These are phyloP conservation scores for Arion vulgaris DNA, from an alignment of 1,140 invertebrate genomes.

Conservation along the genomic window DNA sequence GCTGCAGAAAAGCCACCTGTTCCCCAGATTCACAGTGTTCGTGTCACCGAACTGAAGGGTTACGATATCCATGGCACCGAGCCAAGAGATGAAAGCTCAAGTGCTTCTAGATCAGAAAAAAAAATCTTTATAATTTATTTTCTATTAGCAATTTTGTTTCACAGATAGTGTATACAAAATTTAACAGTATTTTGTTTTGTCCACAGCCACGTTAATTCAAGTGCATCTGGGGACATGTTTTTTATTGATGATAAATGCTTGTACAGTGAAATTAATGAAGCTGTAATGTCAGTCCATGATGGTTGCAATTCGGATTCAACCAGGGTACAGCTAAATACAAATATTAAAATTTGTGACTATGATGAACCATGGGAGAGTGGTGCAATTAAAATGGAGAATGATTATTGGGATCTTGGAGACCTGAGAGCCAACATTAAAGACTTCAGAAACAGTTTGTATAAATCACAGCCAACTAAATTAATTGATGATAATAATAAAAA, in stretches of 20 bases:
- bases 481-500: background rate
- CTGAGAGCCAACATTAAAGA: background rate
- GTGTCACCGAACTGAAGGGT: too few relatives aligned
- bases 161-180: too few relatives aligned
- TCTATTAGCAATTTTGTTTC: too few relatives aligned
- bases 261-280: background rate
- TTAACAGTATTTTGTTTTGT: too few relatives aligned
- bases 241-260: background rate
- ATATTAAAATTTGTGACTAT: background rate
- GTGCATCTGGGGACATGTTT: background rate
- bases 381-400: background rate
- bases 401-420: background rate
- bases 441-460: background rate
- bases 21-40: too few relatives aligned
- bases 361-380: background rate
- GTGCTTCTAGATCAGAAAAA: too few relatives aligned
- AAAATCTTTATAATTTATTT: too few relatives aligned
- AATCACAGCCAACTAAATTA: background rate
- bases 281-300: background rate
- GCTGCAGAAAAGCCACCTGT: too few relatives aligned
- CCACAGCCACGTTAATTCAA: too few relatives aligned
- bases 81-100: too few relatives aligned
- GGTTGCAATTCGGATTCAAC: background rate
- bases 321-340: background rate
- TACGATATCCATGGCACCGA: too few relatives aligned